Conservation (phyloP, 2,888 invertebrate genomes). For the Drosophila paranaensis region DNA sequence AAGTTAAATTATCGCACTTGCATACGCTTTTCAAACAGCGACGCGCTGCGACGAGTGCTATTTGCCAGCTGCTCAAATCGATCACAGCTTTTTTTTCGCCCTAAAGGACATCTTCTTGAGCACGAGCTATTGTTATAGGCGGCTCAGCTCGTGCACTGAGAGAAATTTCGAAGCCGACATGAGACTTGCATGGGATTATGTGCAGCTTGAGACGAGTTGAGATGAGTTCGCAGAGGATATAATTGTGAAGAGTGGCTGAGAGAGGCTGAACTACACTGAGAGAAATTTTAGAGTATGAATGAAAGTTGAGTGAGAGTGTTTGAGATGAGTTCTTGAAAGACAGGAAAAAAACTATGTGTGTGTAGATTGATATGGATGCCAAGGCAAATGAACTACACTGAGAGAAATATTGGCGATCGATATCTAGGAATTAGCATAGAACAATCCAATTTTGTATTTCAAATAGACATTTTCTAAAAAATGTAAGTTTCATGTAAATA, state of each 20-base stretch:
- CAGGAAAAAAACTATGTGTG: too few species aligned
- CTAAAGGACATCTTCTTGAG: constrained; percentile 30
- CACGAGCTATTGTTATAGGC: constrained; percentile 12
- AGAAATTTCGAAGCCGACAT: background rate
- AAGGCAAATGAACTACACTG: too few species aligned
- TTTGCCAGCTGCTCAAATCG: constrained; percentile 48
- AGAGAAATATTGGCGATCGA: too few species aligned
- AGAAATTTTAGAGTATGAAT: background rate
- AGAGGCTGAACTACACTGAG: background rate
- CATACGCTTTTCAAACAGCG: constrained; percentile 20
- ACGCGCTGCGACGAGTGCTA: constrained; percentile 29
- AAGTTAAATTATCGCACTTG: constrained; percentile 53
- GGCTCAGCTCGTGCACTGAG: constrained; percentile 13
- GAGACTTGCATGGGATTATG: background rate
- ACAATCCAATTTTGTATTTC: too few species aligned
- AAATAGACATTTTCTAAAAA: too few species aligned
- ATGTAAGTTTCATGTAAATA: too few species aligned
- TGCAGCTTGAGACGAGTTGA: background rate
- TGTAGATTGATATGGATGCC: too few species aligned
- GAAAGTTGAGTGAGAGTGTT: too few species aligned
- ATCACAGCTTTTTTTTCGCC: constrained; percentile 19
- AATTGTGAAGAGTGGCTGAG: too few species aligned
- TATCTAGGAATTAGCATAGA: too few species aligned
- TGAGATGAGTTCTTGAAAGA: too few species aligned
- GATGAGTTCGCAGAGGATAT: too few species aligned